These are phyloP conservation scores for Meloidogyne hapla DNA, from an alignment of 1,140 invertebrate genomes.

Conservation along the genomic window DNA sequence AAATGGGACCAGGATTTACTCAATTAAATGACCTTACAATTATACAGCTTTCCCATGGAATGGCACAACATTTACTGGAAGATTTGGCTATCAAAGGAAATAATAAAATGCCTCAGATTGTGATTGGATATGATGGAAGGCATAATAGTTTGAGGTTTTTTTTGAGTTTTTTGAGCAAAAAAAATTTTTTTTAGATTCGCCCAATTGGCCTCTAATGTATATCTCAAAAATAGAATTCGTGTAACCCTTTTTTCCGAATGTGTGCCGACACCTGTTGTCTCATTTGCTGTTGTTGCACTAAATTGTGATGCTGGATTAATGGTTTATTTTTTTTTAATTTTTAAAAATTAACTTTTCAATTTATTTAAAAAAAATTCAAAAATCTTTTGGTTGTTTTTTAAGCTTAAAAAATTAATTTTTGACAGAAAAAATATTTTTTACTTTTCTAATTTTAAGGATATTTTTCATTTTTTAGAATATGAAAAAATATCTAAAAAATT, in stretches of 20 bases:
- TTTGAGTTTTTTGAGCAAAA: not conserved
- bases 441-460: no score
- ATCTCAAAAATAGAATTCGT: slow-evolving; percentile 75
- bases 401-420: no score
- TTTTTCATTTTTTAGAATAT: no score
- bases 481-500: slow-evolving; percentile 79
- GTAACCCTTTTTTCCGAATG: slow-evolving; percentile 81
- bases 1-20: slow-evolving; percentile 86
- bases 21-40: slow-evolving; percentile 97
- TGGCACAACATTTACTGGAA: slow-evolving; percentile 76
- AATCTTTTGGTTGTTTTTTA: no score
- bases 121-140: slow-evolving; percentile 91
- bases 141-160: slow-evolving; percentile 76
- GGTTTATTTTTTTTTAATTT: slow-evolving; percentile 8
- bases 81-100: slow-evolving; percentile 69
- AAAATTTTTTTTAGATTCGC: slow-evolving; percentile 77
- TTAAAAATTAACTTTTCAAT: slow-evolving; percentile 16
- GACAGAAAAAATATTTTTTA: no score
- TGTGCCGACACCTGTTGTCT: slow-evolving; percentile 85
- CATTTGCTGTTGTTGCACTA: slow-evolving; percentile 53
- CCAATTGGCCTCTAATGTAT: slow-evolving; percentile 80
- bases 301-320: slow-evolving; percentile 55
- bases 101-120: slow-evolving; percentile 67
- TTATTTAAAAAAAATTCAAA: slow-evolving; percentile 62
- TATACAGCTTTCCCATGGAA: slow-evolving; percentile 89